Percentiles rank a stretch among this genome's conserved stretches.
These are phyloP conservation scores for Theocolax elegans DNA, from an alignment of 1,140 invertebrate genomes.

Conservation along the genomic window DNA sequence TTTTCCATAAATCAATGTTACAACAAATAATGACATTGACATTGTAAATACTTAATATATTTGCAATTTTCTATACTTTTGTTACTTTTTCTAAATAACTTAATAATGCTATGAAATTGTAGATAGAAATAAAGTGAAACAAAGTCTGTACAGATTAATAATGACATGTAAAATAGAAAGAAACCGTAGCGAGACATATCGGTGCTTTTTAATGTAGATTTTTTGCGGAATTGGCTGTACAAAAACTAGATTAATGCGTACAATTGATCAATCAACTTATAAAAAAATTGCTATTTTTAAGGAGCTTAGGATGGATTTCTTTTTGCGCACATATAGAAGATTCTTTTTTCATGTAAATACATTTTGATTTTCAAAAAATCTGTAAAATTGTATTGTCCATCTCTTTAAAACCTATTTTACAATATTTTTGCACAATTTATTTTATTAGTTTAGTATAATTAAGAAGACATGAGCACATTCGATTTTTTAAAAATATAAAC, in stretches of 20 bases:
- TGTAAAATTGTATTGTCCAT: no score
- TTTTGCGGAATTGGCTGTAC: conserved; percentile 25
- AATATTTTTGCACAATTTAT: no score
- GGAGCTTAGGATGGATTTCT: no score
- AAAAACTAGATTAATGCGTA: conserved; percentile 6
- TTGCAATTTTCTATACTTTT: conserved; percentile 39
- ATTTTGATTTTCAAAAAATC: no score
- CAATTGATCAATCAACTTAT: no score
- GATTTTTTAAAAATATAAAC: no score
- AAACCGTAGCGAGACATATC: conserved; percentile 49
- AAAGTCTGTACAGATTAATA: conserved; percentile 41
- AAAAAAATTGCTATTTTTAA: no score
- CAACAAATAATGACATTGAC: conserved; percentile 9
- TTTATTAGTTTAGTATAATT: no score
- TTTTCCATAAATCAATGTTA: background rate
- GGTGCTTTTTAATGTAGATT: conserved; percentile 45
- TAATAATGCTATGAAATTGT: conserved; percentile 33
- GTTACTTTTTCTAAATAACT: conserved; percentile 35
- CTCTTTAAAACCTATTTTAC: no score
- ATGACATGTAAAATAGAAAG: conserved; percentile 17
- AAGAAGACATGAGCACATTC: no score
- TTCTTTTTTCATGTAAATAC: no score
- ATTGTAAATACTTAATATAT: conserved; percentile 31
- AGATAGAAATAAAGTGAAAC: conserved; percentile 22
- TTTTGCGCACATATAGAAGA: no score